These are phyloP conservation scores for Bombyx mori DNA, from an alignment of 1,140 invertebrate species.

Conservation along the genomic window DNA sequence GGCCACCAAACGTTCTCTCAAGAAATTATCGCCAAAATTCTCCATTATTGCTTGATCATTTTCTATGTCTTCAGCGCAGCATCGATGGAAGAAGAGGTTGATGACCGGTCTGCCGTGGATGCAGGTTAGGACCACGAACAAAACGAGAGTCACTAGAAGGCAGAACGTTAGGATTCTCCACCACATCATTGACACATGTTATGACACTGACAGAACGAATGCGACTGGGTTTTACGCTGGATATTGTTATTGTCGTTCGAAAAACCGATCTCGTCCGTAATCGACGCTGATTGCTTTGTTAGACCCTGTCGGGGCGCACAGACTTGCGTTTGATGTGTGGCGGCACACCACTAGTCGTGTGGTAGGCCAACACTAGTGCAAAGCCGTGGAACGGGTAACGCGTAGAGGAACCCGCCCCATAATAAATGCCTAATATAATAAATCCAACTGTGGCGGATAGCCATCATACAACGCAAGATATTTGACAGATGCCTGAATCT, in stretches of 20 bases:
- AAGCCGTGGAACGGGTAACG: too few species aligned
- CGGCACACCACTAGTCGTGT: too few species aligned
- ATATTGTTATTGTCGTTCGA: conserved; percentile 9
- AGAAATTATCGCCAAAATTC: conserved; percentile 40
- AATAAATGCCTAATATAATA: too few species aligned
- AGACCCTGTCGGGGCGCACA: background rate
- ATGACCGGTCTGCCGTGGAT: conserved; percentile 41
- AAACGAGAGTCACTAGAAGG: conserved; percentile 38
- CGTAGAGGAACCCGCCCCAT: too few species aligned
- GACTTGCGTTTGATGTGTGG: too few species aligned
- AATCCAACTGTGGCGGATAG: too few species aligned
- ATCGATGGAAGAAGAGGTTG: conserved; percentile 45
- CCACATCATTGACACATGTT: conserved; percentile 41
- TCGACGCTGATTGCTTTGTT: conserved; percentile 19
- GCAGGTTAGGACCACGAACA: conserved; percentile 42
- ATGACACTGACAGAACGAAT: background rate
- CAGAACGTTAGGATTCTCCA: conserved; percentile 52
- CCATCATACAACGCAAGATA: too few species aligned
- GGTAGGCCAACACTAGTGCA: too few species aligned
- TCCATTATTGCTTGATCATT: conserved; percentile 47
- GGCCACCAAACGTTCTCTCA: conserved; percentile 41
- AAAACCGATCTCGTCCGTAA: conserved; percentile 13
- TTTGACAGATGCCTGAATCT: too few species aligned
- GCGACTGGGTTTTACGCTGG: background rate
- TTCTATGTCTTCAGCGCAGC: conserved; percentile 46